phyloP scores from a whole-genome alignment of 1,140 invertebrate genomes.

The Temnothorax longispinosus region DNA sequence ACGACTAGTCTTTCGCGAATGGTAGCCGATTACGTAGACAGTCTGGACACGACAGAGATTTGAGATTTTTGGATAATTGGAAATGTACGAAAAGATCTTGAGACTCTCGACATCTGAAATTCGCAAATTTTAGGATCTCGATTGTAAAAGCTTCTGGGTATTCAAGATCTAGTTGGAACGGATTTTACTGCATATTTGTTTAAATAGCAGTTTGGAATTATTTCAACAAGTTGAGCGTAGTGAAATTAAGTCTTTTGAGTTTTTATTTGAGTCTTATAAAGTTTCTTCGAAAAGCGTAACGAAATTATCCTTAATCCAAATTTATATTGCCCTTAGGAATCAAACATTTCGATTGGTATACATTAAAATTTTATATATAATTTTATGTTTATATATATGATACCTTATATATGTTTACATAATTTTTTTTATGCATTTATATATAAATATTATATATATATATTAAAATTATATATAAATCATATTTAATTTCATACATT shows the following conservation, averaged over 20 bases:
- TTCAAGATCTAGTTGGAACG: background rate
- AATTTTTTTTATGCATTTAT: slow-evolving; percentile 13
- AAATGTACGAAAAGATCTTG: background rate
- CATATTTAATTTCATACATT: background rate
- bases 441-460: slow-evolving; percentile 12
- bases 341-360: background rate
- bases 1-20: slow-evolving; percentile 7
- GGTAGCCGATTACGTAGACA: background rate
- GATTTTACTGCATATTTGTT: slow-evolving; percentile 7
- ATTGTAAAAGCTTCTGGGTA: background rate
- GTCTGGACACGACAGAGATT: background rate
- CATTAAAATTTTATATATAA: slow-evolving; percentile 8
- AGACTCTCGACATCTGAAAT: background rate
- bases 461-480: slow-evolving; percentile 8
- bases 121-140: background rate
- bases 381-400: background rate
- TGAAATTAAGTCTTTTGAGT: background rate
- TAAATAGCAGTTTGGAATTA: background rate
- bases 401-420: background rate
- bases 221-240: background rate
- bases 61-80: background rate
- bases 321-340: background rate
- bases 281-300: background rate
- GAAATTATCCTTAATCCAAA: background rate
- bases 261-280: background rate